phyloP scores from a whole-genome alignment of 2,113 vertebrate genomes.

The Elgaria multicarinata region DNA sequence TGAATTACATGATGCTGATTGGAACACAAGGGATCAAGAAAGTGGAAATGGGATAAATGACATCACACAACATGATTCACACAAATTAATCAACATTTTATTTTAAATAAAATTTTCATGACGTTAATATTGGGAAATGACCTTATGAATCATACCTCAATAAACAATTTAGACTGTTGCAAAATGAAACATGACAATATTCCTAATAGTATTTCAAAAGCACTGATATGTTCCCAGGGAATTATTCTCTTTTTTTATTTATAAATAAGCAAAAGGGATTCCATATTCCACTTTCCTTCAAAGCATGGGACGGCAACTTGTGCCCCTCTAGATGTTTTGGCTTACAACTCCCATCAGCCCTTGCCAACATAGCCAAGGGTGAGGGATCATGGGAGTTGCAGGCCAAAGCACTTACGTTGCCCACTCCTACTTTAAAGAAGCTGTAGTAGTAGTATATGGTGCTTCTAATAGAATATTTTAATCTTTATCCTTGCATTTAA shows the following conservation, averaged over 20 bases:
- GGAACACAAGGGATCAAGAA: not conserved
- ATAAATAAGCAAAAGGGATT: not conserved
- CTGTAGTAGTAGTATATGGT: not conserved
- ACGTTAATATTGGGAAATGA: conserved; percentile 1
- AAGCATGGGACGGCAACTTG: no score
- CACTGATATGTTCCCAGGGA: not conserved
- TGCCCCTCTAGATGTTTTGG: no score
- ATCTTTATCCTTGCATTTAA: conserved; percentile 6
- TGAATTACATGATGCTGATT: not conserved
- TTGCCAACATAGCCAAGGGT: no score
- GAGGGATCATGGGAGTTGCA: no score
- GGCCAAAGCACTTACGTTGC: no score
- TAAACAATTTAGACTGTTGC: not conserved
- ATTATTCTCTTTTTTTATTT: accelerated
- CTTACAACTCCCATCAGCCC: no score
- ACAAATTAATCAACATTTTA: not conserved
- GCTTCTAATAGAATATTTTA: not conserved
- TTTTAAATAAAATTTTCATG: conserved; percentile 22
- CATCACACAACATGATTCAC: not conserved
- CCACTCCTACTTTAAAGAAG: not conserved
- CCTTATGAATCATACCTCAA: not conserved
- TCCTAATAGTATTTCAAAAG: not conserved
- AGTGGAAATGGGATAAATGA: not conserved
- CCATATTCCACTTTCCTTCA: not conserved
- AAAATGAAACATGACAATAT: not conserved